phyloP scores from a whole-genome alignment of 2,888 invertebrate genomes.

The Aquatica leii region DNA sequence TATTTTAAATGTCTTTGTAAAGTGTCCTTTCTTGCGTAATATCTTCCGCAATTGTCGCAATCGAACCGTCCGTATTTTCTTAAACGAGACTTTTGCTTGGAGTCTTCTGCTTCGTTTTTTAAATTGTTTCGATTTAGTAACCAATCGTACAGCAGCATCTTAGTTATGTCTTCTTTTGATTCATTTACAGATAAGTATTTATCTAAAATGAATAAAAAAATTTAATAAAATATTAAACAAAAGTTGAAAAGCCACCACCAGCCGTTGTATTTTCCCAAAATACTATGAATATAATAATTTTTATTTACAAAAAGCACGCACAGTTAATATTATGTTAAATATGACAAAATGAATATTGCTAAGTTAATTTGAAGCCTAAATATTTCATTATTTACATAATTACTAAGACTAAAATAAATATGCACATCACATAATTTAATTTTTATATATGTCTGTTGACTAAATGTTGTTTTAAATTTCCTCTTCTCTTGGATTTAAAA shows the following conservation, averaged over 20 bases:
- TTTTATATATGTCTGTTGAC: conserved; percentile 18
- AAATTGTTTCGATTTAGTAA: not conserved
- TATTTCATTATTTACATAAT: no score
- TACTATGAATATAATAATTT: no score
- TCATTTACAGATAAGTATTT: not conserved
- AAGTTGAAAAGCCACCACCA: conserved; percentile 1
- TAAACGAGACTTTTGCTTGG: not conserved
- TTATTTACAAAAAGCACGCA: no score
- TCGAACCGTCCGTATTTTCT: conserved; percentile 5
- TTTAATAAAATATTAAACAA: not conserved
- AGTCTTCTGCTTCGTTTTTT: not conserved
- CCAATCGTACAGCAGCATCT: conserved; percentile 6
- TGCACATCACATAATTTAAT: no score
- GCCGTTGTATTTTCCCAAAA: not conserved
- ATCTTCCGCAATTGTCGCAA: conserved; percentile 49
- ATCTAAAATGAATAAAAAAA: conserved; percentile 9
- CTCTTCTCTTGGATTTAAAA: conserved; percentile 51
- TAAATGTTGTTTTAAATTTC: conserved; percentile 52
- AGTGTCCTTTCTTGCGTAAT: conserved; percentile 36
- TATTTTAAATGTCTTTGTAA: conserved; percentile 43
- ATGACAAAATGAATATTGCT: no score
- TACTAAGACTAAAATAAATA: no score
- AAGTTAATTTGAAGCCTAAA: no score
- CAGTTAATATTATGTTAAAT: no score
- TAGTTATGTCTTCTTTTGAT: not conserved